These are phyloP conservation scores for Theonella swinhoei DNA, from an alignment of 37 sponge, comb jelly and placozoan species.

Conservation along the genomic window DNA sequence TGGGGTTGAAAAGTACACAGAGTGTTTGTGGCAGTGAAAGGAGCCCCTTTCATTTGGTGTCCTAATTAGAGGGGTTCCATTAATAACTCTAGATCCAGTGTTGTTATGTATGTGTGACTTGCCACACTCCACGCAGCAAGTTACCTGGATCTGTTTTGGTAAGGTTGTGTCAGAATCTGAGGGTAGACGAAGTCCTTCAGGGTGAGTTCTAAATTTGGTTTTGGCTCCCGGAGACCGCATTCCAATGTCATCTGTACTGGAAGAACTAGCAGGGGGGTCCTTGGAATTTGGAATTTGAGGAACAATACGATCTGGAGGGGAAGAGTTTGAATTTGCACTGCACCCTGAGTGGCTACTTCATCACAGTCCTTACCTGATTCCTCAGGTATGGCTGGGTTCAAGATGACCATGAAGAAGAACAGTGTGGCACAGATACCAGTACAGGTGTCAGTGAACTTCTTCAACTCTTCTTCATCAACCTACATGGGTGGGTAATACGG, in stretches of 20 bases:
- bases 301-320: constrained; percentile 16
- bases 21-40: too few relatives aligned
- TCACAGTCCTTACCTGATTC: constrained; percentile 24
- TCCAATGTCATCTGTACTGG: constrained; percentile 10
- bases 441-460: constrained; percentile 34
- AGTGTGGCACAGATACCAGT: constrained; percentile 63
- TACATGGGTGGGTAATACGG: too few relatives aligned
- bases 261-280: neutral
- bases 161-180: neutral
- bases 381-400: constrained; percentile 52
- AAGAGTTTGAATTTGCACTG: neutral
- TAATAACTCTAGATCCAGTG: too few relatives aligned
- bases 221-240: constrained; percentile 6
- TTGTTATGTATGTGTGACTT: too few relatives aligned
- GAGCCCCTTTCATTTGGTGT: too few relatives aligned
- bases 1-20: too few relatives aligned
- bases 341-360: neutral
- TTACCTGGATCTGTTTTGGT: neutral
- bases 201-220: neutral
- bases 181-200: neutral
- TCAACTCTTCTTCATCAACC: constrained; percentile 1
- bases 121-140: too few relatives aligned
- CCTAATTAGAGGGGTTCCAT: too few relatives aligned
- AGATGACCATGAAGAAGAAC: constrained; percentile 49
- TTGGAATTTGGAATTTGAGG: constrained; percentile 14